Conservation (phyloP, 1,140 invertebrate species). For the Macrobrachium rosenbergii region DNA sequence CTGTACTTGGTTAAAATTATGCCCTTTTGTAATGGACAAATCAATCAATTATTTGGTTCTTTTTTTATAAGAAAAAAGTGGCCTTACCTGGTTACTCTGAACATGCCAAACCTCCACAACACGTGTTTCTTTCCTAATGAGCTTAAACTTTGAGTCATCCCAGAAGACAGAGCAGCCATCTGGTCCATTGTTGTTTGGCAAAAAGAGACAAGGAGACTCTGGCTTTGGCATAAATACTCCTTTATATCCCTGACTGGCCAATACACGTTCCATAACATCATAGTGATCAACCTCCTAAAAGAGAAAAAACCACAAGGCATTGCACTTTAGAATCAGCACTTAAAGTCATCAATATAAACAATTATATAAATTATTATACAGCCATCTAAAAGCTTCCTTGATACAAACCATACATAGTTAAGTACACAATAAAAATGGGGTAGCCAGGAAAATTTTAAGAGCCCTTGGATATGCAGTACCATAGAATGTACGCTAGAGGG, state of each 20-base stretch:
- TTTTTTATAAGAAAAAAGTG: not conserved
- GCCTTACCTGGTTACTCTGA: constrained; percentile 79
- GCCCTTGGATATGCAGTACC: too few species aligned
- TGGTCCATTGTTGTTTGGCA: constrained; percentile 81
- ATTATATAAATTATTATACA: too few species aligned
- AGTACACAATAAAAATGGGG: too few species aligned
- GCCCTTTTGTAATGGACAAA: too few species aligned
- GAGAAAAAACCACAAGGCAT: not conserved
- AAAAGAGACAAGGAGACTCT: constrained; percentile 83
- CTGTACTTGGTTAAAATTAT: not conserved
- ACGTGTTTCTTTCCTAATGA: constrained; percentile 75
- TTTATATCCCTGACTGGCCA: constrained; percentile 78
- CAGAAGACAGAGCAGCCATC: constrained; percentile 87
- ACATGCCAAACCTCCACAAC: constrained; percentile 80
- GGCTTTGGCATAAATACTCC: constrained; percentile 84
- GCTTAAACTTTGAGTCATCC: constrained; percentile 76
- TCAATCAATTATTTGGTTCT: too few species aligned
- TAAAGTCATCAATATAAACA: not conserved
- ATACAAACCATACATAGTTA: too few species aligned
- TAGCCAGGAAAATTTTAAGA: too few species aligned
- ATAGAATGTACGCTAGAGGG: too few species aligned
- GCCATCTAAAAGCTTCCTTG: too few species aligned
- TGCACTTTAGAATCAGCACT: not conserved
- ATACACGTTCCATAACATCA: constrained; percentile 77
- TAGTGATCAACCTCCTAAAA: constrained; percentile 84